phyloP scores from a whole-genome alignment of 2,113 vertebrate species.

The Centropus bengalensis region DNA sequence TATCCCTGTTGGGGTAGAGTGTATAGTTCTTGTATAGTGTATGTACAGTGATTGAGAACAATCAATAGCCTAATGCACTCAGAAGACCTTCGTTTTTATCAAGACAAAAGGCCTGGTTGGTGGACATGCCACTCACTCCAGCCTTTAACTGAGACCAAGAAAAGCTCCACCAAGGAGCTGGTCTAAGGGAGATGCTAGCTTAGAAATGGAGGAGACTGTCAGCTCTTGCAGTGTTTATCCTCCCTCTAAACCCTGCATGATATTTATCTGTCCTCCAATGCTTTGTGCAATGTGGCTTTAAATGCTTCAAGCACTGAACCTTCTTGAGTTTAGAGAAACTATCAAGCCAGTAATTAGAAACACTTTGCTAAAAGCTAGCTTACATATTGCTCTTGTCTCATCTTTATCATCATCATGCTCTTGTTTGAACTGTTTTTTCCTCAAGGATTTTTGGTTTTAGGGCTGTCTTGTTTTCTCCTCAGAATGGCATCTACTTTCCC shows the following conservation, averaged over 20 bases:
- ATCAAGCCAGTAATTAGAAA: not conserved
- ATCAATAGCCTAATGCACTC: not conserved
- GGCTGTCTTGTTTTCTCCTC: not conserved
- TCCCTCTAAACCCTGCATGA: not conserved
- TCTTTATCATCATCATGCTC: conserved; percentile 14
- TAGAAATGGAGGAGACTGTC: not conserved
- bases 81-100: not conserved
- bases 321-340: not conserved
- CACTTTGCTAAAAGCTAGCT: not conserved
- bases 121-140: not conserved
- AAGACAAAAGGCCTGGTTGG: not conserved
- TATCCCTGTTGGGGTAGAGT: not conserved
- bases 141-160: not conserved
- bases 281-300: conserved; percentile 1
- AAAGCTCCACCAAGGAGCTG: not conserved
- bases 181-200: not conserved
- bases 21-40: not conserved
- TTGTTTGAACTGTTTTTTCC: conserved; percentile 25
- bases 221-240: not conserved
- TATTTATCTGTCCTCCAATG: not conserved
- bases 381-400: not conserved
- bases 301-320: not conserved
- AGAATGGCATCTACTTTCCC: not conserved
- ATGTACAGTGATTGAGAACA: not conserved
- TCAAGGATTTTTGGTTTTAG: not conserved